phyloP scores from a whole-genome alignment of 2,113 vertebrate genomes.

The Heliornis fulica region DNA sequence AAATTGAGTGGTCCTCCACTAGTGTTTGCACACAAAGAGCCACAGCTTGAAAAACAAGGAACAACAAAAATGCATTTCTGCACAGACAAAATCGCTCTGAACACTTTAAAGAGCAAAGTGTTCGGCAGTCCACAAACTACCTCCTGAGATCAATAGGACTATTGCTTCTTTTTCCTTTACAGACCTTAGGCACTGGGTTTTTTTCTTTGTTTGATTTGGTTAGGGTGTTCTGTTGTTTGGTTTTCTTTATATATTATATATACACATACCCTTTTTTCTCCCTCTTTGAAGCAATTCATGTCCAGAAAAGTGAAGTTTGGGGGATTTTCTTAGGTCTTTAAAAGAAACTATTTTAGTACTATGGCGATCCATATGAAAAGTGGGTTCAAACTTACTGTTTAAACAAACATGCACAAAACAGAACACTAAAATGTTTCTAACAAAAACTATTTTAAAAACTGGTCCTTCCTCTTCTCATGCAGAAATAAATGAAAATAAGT shows the following conservation, averaged over 20 bases:
- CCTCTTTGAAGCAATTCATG: neutral
- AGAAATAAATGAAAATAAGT: neutral
- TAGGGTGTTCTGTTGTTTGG: no score
- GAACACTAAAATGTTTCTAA: neutral
- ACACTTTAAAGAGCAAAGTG: neutral
- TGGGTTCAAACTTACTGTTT: neutral
- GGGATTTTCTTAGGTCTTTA: neutral
- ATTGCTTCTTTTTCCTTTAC: neutral
- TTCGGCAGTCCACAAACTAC: neutral
- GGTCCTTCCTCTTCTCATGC: neutral
- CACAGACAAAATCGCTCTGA: neutral
- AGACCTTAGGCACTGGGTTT: fast-evolving
- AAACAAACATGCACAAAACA: neutral
- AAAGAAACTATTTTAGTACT: neutral
- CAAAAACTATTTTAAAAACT: neutral
- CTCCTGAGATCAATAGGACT: neutral
- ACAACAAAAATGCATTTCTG: neutral
- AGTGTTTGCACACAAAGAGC: neutral
- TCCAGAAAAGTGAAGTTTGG: neutral
- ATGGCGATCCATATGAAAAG: neutral
- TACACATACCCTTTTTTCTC: no score
- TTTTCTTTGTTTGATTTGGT: neutral
- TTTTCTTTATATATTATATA: no score
- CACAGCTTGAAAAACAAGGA: neutral
- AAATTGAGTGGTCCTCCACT: neutral